Percentiles rank a stretch among this genome's conserved stretches.
These are phyloP conservation scores for Hassar affinis DNA, from an alignment of 2,113 vertebrate species.

Conservation along the genomic window DNA sequence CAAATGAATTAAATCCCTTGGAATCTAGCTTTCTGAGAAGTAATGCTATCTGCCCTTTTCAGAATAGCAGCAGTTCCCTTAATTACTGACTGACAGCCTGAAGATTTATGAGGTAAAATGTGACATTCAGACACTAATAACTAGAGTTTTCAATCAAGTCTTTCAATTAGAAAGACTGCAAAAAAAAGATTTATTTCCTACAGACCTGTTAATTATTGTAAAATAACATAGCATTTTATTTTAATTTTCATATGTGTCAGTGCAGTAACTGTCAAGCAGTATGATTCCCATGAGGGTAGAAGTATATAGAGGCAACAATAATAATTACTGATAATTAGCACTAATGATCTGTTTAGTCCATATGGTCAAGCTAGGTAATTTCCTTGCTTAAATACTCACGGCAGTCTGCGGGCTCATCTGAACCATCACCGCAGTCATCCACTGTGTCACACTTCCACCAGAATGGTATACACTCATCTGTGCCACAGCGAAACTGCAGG, in stretches of 20 bases:
- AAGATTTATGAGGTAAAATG: constrained; percentile 33
- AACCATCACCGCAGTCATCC: constrained; percentile 96
- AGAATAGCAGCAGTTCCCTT: constrained; percentile 34
- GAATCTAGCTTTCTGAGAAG: constrained; percentile 29
- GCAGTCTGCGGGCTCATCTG: constrained; percentile 92
- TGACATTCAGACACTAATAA: constrained; percentile 17
- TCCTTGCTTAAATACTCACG: constrained; percentile 77
- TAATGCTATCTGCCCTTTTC: constrained; percentile 42
- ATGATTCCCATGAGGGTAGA: neutral
- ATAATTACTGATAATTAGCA: constrained; percentile 33
- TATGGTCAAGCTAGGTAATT: constrained; percentile 23
- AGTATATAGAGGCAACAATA: constrained; percentile 19
- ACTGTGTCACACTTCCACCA: constrained; percentile 99
- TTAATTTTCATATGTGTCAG: constrained; percentile 27
- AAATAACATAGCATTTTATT: constrained; percentile 14
- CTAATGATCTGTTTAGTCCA: constrained; percentile 35
- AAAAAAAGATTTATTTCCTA: neutral
- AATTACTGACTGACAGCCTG: constrained; percentile 42
- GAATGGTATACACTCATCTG: constrained; percentile 97
- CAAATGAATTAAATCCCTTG: constrained; percentile 20
- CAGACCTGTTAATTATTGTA: neutral
- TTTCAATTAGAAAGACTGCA: constrained; percentile 9
- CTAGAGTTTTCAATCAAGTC: constrained; percentile 7
- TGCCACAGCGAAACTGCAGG: constrained; percentile 91
- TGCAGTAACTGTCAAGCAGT: neutral